phyloP scores from a whole-genome alignment of 1,140 invertebrate genomes.

The Harlomillsia oculata region DNA sequence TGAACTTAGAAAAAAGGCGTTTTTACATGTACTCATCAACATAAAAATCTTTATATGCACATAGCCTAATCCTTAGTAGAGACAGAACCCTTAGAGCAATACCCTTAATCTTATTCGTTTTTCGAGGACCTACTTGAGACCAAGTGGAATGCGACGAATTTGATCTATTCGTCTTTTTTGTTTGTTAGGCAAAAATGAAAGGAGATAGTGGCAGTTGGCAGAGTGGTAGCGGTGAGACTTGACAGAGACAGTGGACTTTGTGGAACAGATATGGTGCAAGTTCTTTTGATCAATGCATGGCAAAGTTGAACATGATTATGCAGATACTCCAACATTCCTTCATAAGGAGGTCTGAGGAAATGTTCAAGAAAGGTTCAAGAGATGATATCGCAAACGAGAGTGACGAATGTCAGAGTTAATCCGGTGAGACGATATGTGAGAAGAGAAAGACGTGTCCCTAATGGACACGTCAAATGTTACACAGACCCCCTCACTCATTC shows the following conservation, averaged over 20 bases:
- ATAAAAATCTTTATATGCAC: background rate
- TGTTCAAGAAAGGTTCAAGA: background rate
- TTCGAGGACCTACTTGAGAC: no score
- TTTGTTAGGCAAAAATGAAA: no score
- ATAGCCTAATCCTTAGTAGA: background rate
- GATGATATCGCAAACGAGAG: conserved; percentile 5
- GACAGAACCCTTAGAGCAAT: no score
- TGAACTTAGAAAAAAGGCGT: no score
- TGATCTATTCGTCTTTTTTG: no score
- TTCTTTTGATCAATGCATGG: no score
- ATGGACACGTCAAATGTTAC: conserved; percentile 21
- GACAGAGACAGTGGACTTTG: no score
- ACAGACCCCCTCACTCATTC: background rate
- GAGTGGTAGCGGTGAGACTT: background rate
- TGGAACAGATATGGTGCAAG: no score
- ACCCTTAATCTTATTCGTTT: no score
- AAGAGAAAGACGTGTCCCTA: conserved; percentile 14
- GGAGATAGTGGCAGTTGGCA: no score
- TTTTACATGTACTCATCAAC: background rate
- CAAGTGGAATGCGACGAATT: no score
- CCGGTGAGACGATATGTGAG: conserved; percentile 14
- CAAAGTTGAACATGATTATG: background rate
- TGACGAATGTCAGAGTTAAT: conserved; percentile 27
- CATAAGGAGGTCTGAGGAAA: background rate
- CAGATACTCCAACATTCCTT: background rate